Evolutionary conservation across 1,140 invertebrate genomes (phyloP).

Genomic region (Elymnias hypermnestra): DNA sequence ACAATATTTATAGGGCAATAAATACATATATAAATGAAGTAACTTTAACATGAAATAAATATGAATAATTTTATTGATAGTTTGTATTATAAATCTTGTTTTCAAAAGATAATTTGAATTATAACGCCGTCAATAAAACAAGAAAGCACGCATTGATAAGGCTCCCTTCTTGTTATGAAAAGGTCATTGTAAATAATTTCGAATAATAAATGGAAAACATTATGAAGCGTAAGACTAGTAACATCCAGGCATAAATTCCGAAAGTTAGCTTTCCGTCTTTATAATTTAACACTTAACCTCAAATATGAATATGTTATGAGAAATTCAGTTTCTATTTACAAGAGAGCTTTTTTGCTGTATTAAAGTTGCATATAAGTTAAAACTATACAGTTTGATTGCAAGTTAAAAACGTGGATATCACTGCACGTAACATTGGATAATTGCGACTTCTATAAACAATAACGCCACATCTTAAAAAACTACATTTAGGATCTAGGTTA

Average conservation of each 20-base stretch:
- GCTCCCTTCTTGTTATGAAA: constrained; percentile 3
- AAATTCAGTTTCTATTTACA: constrained; percentile 11
- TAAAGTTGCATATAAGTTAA: not conserved
- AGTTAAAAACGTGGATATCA: constrained; percentile 53
- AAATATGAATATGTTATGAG: constrained; percentile 39
- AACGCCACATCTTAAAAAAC: constrained; percentile 53
- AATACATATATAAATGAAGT: not conserved
- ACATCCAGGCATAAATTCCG: not conserved
- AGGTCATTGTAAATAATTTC: not conserved
- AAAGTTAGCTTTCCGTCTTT: constrained; percentile 11
- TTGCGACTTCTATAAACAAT: constrained; percentile 41
- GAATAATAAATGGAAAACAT: not conserved
- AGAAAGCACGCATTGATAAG: too few relatives aligned
- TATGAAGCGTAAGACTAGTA: not conserved
- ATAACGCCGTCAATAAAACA: not conserved
- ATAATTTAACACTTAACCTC: constrained; percentile 64
- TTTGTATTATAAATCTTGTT: too few relatives aligned
- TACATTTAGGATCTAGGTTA: constrained; percentile 10
- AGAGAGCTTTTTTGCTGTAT: constrained; percentile 4
- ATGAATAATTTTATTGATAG: too few relatives aligned
- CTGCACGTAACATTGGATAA: constrained; percentile 67
- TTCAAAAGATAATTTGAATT: not conserved
- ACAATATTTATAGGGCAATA: not conserved
- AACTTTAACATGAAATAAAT: not conserved
- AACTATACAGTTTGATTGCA: constrained; percentile 7